Base-by-base conservation (phyloP, 2,113 vertebrate genomes). In the Brachirus orientalis region DNA sequence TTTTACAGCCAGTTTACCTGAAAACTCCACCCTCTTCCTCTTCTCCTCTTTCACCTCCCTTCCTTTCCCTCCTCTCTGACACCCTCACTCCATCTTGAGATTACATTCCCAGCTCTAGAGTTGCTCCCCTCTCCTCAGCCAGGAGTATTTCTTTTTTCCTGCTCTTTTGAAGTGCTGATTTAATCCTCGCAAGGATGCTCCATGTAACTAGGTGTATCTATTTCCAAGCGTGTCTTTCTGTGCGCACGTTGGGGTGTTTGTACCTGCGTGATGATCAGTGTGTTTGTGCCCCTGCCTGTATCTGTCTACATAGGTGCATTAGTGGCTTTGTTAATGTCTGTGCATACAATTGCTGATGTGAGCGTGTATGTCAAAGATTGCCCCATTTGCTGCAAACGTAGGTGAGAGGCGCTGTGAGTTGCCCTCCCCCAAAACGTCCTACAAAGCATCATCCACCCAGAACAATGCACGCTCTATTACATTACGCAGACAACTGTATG, bases 121-220 rank as follows among this genome's bases (percentile, higher is more conserved):
- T 76, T 28, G 65, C 78, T 84, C 88, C 80, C 64, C 80, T 88
- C 80, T 82, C 86, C 89, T 90, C 89, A 83, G 16, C 64, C 80
- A 85, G 89, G 90, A 89, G 70, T 86, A 87, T 85, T 90, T 88
- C 90, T 77, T 79, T 90, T n/a, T 90, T 90, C 84, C 84, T 83
- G 76, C 85, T 90, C 88, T 86, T 94, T 92, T 93, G 91, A 94
- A 93, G 92, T 91, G 91, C 85, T 90, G 91, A 91, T 92, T 92
- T 91, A 92, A 93, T 91, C 90, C 92, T 91, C 82, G 64, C 79
- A 84, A 88, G 82, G 84, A 88, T 88, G 85, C 80, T 46, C 73
- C 80, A 57, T 71, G 69, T 80, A 90, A 85, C 90, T 85, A 91
- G 86, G 90, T 89, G 87, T 90, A 75, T 84, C 82, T 84, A 57